Percentiles rank a stretch among this genome's conserved stretches.
Conservation (phyloP, 2,888 invertebrate genomes). For the Scaeva pyrastri region DNA sequence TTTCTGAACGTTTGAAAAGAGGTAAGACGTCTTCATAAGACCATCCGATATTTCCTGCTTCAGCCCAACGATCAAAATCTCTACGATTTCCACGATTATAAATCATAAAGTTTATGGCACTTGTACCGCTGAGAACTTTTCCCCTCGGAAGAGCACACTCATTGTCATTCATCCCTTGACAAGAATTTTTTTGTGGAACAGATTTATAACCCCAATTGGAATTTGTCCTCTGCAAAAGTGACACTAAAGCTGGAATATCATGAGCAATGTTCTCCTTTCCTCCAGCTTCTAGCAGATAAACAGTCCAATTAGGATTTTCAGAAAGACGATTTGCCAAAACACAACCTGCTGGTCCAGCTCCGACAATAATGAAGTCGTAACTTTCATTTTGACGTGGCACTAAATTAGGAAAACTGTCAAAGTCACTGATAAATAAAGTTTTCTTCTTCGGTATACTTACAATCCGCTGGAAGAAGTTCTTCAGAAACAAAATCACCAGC, state of each 20-base stretch:
- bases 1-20: slow-evolving; percentile 86
- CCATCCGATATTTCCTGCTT: slow-evolving; percentile 89
- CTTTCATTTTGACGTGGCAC: slow-evolving; percentile 76
- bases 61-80: slow-evolving; percentile 88
- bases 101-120: slow-evolving; percentile 86
- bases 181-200: slow-evolving; percentile 86
- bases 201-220: slow-evolving; percentile 88
- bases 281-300: slow-evolving; percentile 85
- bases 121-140: slow-evolving; percentile 85
- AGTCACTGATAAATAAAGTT: background rate
- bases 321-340: slow-evolving; percentile 85
- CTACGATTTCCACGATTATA: slow-evolving; percentile 88
- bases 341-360: slow-evolving; percentile 84
- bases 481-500: background rate
- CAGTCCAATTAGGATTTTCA: slow-evolving; percentile 83
- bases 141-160: slow-evolving; percentile 84
- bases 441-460: background rate
- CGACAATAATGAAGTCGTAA: slow-evolving; percentile 84
- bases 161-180: slow-evolving; percentile 84
- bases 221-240: slow-evolving; percentile 78
- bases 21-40: slow-evolving; percentile 86
- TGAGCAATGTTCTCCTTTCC: slow-evolving; percentile 67
- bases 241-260: slow-evolving; percentile 33
- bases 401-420: background rate
- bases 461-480: background rate